A percentile compares a stretch with the other conserved stretches of the same genome.
Conservation (phyloP, 2,888 invertebrate species). For the Temnothorax unifasciatus region DNA sequence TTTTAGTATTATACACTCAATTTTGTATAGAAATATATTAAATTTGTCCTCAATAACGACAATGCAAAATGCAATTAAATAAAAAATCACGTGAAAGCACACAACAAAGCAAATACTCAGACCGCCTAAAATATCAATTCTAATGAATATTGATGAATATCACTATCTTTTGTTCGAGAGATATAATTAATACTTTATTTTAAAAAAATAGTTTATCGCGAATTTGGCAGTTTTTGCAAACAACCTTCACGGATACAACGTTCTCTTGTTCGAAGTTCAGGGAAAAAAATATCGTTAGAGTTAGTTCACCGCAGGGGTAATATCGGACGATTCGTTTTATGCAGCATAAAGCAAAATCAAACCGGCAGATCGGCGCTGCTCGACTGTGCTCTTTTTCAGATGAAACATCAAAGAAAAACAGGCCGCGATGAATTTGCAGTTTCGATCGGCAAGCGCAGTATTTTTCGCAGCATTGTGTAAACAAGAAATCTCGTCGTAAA, state of each 20-base stretch:
- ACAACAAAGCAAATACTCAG: not conserved
- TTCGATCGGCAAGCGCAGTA: constrained; percentile 18
- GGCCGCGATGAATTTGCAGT: constrained; percentile 29
- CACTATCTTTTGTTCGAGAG: not conserved
- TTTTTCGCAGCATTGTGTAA: constrained; percentile 22
- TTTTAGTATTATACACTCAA: not conserved
- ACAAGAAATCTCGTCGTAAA: not conserved
- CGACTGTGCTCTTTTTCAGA: constrained; percentile 18
- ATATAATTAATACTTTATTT: not conserved
- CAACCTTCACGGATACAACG: not conserved
- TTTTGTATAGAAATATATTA: not conserved
- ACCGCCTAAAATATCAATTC: constrained; percentile 1
- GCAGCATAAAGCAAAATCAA: constrained; percentile 37
- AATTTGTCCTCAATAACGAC: not conserved
- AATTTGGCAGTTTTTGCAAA: constrained; percentile 11
- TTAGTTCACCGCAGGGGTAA: constrained; percentile 25
- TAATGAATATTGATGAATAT: not conserved
- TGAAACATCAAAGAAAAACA: constrained; percentile 43
- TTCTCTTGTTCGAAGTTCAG: not conserved
- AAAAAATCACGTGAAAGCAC: not conserved
- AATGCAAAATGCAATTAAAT: constrained; percentile 12
- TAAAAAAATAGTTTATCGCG: not conserved
- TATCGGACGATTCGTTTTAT: constrained; percentile 36
- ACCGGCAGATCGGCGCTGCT: constrained; percentile 11
- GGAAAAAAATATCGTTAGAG: constrained; percentile 35